Evolutionary conservation across 1,140 invertebrate genomes (phyloP), one percentile per base, ranked within the genome.

Genomic region (Drosophila kurseongensis): DNA sequence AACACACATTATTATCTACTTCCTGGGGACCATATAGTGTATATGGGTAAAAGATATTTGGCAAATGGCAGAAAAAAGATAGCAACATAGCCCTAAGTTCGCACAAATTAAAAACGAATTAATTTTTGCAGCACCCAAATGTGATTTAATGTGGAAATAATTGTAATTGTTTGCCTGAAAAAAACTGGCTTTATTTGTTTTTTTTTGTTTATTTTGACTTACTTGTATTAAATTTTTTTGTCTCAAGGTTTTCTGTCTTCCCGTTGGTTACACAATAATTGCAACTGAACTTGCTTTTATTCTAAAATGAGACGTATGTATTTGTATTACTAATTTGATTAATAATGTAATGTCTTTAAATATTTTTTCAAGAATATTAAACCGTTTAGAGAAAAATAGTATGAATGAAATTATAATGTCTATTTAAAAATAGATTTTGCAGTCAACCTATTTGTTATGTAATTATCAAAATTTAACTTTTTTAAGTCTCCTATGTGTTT

Each of bases 121-220:
- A 48, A 69, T 69, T 69, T 71, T 71, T 48, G 63, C 65, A 69
- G 40, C 48, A 40, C 10, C 40, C 48, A 44, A 55, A 52, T 47
- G 18, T 56, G 40, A 55, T 55, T 63, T 69, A 69, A 71, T 71
- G 67, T 69, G 51, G 27, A 71, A 69, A 71, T 71, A 71, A 71
- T 69, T 57, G 63, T 38, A 57, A 71, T 69, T 69, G 66, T 56
- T 48, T 27, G 27, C 23, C 27, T 32, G 23, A 48, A 48, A 48
- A 48, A 48, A 48, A 29, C 13, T 29, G 7, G 51, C 59, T 62
- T 62, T 62, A 42, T n/a, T 62, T 47, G n/a, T 45, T n/a, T 4
- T 29, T 10, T 41, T 16, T 52, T 41, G 6, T 47, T 35, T 48
- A 13, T 38, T 51, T 54, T 18, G 29, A 35, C 8, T 35, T 36